Conservation (phyloP, 2,797 vertebrate species). For the Cyprinodon diabolis region DNA sequence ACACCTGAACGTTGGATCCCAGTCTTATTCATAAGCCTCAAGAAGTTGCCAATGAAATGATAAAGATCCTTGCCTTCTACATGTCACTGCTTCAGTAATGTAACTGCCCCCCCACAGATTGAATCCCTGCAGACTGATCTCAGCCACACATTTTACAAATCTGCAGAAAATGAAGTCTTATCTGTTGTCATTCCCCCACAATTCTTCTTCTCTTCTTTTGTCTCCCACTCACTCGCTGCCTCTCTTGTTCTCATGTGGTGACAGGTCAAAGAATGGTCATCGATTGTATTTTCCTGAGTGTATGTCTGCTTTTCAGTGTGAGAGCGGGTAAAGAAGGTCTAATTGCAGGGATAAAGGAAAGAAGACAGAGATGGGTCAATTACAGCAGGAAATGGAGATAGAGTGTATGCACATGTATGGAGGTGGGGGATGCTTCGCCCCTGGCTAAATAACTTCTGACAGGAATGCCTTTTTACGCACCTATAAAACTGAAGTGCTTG, state of each 20-base stretch:
- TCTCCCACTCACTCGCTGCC: slow-evolving; percentile 8
- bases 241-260: slow-evolving; percentile 33
- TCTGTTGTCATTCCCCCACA: slow-evolving; percentile 7
- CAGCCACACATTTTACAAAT: slow-evolving; percentile 5
- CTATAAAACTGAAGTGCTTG: slow-evolving; percentile 68
- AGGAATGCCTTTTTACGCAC: slow-evolving; percentile 50
- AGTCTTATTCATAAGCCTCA: neutral
- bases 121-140: neutral
- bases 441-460: slow-evolving; percentile 57
- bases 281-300: slow-evolving; percentile 27
- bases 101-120: neutral
- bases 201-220: neutral
- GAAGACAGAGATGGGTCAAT: slow-evolving; percentile 61
- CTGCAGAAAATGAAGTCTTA: slow-evolving; percentile 12
- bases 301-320: slow-evolving; percentile 7
- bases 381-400: slow-evolving; percentile 64
- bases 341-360: slow-evolving; percentile 58
- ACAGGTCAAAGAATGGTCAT: slow-evolving; percentile 56
- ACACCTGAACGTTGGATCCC: neutral
- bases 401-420: neutral
- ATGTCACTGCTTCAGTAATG: slow-evolving; percentile 4
- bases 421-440: slow-evolving; percentile 37
- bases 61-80: neutral
- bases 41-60: neutral
- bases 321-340: slow-evolving; percentile 42